These are phyloP conservation scores for Ammodytes marinus DNA, from an alignment of 2,113 vertebrate genomes.

Conservation along the genomic window DNA sequence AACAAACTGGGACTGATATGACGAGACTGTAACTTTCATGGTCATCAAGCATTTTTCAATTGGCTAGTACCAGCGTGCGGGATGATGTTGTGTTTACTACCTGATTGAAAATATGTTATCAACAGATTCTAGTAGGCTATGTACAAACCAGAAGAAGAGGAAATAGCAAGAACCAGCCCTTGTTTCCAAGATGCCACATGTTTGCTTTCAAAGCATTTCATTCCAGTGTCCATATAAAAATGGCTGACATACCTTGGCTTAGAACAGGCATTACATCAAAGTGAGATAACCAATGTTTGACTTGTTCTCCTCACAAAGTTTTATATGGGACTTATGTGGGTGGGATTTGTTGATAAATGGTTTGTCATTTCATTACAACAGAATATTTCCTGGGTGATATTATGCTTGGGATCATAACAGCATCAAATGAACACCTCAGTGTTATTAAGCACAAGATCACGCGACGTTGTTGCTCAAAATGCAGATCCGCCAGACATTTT, in stretches of 20 bases:
- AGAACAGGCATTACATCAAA: conserved; percentile 45
- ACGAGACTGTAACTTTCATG: conserved; percentile 6
- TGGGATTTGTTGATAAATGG: conserved; percentile 59
- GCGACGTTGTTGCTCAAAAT: conserved; percentile 6
- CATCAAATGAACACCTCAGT: conserved; percentile 1
- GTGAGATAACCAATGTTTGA: conserved; percentile 67
- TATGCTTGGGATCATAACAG: conserved; percentile 39
- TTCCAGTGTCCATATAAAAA: conserved; percentile 60
- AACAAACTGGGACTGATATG: neutral
- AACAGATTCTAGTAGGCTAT: neutral
- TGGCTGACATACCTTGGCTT: conserved; percentile 61
- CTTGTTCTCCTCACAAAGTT: conserved; percentile 50
- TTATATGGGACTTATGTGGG: conserved; percentile 49
- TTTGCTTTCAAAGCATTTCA: conserved; percentile 54
- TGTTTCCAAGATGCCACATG: conserved; percentile 40
- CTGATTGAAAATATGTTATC: neutral
- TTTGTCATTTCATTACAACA: conserved; percentile 48
- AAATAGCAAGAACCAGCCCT: neutral
- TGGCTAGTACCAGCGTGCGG: neutral
- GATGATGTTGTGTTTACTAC: neutral
- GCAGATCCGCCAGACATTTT: conserved; percentile 25
- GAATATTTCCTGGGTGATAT: conserved; percentile 64
- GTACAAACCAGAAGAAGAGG: neutral
- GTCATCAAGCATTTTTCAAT: conserved; percentile 2
- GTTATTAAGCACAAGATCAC: conserved; percentile 32